Evolutionary conservation across 1,140 invertebrate genomes (phyloP).

Genomic region (Drosophila cardini): DNA sequence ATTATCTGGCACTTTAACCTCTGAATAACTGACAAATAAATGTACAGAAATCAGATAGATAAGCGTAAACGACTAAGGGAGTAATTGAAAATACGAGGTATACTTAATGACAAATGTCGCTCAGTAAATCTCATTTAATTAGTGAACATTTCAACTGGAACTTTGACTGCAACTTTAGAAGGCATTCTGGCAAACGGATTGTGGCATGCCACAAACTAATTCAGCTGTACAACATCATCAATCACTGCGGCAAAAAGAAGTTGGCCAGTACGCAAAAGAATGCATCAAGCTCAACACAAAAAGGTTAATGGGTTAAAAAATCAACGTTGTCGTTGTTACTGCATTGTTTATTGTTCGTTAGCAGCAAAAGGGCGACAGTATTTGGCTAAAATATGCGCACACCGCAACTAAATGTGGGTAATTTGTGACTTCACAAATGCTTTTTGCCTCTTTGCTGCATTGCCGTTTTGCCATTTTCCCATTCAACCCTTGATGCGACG

Average conservation of each 20-base stretch:
- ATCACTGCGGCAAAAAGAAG: slow-evolving; percentile 65
- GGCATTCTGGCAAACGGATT: neutral
- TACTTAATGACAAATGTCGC: slow-evolving; percentile 63
- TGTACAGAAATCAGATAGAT: slow-evolving; percentile 16
- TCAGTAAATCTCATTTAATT: slow-evolving; percentile 68
- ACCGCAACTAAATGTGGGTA: slow-evolving; percentile 74
- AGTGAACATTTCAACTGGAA: slow-evolving; percentile 54
- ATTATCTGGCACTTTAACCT: slow-evolving; percentile 39
- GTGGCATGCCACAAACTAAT: slow-evolving; percentile 60
- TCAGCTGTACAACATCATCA: slow-evolving; percentile 64
- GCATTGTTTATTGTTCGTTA: slow-evolving; percentile 61
- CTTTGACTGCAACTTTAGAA: slow-evolving; percentile 19
- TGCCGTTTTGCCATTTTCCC: slow-evolving; percentile 34
- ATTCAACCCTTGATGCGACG: slow-evolving; percentile 50
- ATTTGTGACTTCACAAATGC: slow-evolving; percentile 71
- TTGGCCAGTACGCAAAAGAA: slow-evolving; percentile 24
- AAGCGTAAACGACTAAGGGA: slow-evolving; percentile 4
- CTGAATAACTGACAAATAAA: slow-evolving; percentile 20
- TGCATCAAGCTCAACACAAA: slow-evolving; percentile 46
- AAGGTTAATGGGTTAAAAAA: slow-evolving; percentile 79
- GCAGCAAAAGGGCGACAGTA: slow-evolving; percentile 45
- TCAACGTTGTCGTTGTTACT: slow-evolving; percentile 58
- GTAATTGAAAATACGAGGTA: slow-evolving; percentile 30
- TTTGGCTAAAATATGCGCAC: slow-evolving; percentile 69
- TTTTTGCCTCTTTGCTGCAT: slow-evolving; percentile 31